Evolutionary conservation across 2,797 vertebrate species (phyloP).

Genomic region (Melanotaenia trifasciata): DNA sequence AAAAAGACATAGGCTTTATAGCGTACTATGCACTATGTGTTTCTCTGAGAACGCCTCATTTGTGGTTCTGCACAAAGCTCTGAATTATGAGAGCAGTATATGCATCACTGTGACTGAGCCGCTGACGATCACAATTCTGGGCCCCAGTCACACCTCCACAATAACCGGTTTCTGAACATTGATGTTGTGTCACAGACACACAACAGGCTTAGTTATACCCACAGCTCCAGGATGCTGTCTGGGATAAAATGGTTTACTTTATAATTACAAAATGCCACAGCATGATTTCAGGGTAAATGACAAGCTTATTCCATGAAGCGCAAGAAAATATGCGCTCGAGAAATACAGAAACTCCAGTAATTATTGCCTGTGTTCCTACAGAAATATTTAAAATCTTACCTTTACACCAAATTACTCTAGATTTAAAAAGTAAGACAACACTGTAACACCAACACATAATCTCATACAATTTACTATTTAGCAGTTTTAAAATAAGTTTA

Average conservation of each 20-base stretch:
- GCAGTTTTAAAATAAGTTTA: neutral
- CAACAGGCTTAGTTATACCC: slow-evolving; percentile 73
- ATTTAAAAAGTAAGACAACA: slow-evolving; percentile 2
- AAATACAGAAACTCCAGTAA: slow-evolving; percentile 25
- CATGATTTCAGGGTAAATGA: slow-evolving; percentile 64
- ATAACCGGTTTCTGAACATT: slow-evolving; percentile 57
- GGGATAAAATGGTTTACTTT: slow-evolving; percentile 67
- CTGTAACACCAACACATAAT: neutral
- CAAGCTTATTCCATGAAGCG: slow-evolving; percentile 17
- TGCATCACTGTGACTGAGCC: slow-evolving; percentile 62
- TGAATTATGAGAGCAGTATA: slow-evolving; percentile 41
- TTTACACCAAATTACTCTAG: neutral
- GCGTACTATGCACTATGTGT: slow-evolving; percentile 9
- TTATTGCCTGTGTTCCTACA: neutral
- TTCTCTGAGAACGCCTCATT: slow-evolving; percentile 28
- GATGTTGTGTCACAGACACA: slow-evolving; percentile 56
- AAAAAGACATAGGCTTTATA: slow-evolving; percentile 32
- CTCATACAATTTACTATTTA: neutral
- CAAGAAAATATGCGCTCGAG: slow-evolving; percentile 29
- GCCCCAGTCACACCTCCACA: slow-evolving; percentile 51
- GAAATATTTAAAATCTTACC: neutral
- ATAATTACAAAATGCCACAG: slow-evolving; percentile 65
- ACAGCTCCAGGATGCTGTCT: slow-evolving; percentile 50
- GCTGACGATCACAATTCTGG: slow-evolving; percentile 52
- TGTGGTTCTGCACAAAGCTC: slow-evolving; percentile 15